These are phyloP conservation scores for Xestia sexstrigata DNA, from an alignment of 2,888 invertebrate genomes.

Conservation along the genomic window DNA sequence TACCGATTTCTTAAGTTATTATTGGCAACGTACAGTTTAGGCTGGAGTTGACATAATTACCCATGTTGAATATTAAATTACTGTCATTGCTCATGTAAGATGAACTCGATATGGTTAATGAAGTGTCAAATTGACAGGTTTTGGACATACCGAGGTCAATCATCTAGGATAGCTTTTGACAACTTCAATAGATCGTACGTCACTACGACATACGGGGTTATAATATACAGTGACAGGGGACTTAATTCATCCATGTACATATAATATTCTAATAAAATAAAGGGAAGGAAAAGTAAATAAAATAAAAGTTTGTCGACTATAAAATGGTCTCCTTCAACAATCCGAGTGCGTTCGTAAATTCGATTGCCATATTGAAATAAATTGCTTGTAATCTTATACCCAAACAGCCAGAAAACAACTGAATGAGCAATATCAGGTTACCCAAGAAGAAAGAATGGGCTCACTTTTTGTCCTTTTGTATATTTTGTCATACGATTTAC, in stretches of 20 bases:
- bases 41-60: slow-evolving; percentile 44
- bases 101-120: slow-evolving; percentile 46
- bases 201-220: not conserved
- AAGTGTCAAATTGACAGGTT: slow-evolving; percentile 41
- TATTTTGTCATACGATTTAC: slow-evolving; percentile 80
- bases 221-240: not conserved
- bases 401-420: slow-evolving; percentile 89
- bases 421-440: slow-evolving; percentile 89
- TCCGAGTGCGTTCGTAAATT: slow-evolving; percentile 84
- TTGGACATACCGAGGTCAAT: slow-evolving; percentile 21
- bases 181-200: slow-evolving; percentile 8
- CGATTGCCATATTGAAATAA: slow-evolving; percentile 89
- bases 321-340: slow-evolving; percentile 81
- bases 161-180: slow-evolving; percentile 21
- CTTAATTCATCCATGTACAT: slow-evolving; percentile 6
- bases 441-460: slow-evolving; percentile 83
- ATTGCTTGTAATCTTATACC: slow-evolving; percentile 90
- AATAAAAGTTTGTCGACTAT: slow-evolving; percentile 77
- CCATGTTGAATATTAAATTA: slow-evolving; percentile 46
- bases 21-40: not conserved
- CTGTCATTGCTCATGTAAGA: slow-evolving; percentile 41
- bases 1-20: slow-evolving; percentile 13
- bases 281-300: slow-evolving; percentile 69
- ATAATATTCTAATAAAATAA: slow-evolving; percentile 44
- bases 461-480: slow-evolving; percentile 81